Base-by-base conservation (phyloP, 1,140 invertebrate species). In the Ladona fulva region DNA sequence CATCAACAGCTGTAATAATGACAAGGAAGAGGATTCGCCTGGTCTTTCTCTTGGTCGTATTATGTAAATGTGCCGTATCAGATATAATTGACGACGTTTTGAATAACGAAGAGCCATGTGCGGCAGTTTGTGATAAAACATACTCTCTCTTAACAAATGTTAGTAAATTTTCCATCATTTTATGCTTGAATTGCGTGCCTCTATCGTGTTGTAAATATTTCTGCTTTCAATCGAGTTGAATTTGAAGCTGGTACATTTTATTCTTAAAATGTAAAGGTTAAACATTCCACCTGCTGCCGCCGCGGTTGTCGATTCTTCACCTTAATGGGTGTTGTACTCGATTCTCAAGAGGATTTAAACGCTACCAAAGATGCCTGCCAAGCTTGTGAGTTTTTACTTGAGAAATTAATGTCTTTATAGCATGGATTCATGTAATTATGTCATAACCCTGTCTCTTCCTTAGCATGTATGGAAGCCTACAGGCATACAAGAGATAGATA, bases 381-480 rank as follows among this genome's bases (percentile, higher is more conserved):
- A 66, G 52, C 52, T 22, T 66, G 52, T 66, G 52, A 66, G 52
- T 12, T 66, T 12, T 6, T 6, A 19, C 5, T 19, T 66, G 52
- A 19, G 52, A 66, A 16, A 37, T 1, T 5, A 37, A 37, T 37
- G 1, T 37, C 29, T 37, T 37, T 37, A 5, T 5, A 37, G 29
- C 8, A 8, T 37, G 29, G 8, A 37, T 37, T 37, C 3, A 37
- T 37, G 29, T 37, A 37, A 37, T 37, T 5, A 1, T 37, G 29
- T 37, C 29, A 37, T 37, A 37, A n/a, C n/a, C n/a, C n/a, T 66
- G 14, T 66, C n/a, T 75, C 42, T 78, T 76, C 82, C 80, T 29
- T 80, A 86, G 86, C 85, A 66, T 87, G 85, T 76, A 81, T 80
- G 19, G 85, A 86, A 80, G 85, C 86, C 19, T 86, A 87, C 74